phyloP scores from a whole-genome alignment of 2,888 invertebrate genomes.

The Drosophila multiciliata region DNA sequence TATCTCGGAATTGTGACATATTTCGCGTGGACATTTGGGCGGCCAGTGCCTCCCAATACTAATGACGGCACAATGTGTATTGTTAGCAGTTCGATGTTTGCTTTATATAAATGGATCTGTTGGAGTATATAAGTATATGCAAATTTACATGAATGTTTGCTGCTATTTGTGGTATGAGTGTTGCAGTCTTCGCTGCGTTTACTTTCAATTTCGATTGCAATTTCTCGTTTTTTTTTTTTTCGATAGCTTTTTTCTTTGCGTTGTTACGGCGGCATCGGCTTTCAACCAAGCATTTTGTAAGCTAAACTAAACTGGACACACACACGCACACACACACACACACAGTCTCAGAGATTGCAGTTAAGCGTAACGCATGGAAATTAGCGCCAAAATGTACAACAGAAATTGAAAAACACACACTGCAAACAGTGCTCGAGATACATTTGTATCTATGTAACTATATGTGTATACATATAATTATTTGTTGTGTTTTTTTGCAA shows the following conservation, averaged over 20 bases:
- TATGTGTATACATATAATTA: background rate
- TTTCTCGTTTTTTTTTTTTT: conserved; percentile 48
- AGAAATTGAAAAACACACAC: conserved; percentile 11
- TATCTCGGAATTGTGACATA: conserved; percentile 84
- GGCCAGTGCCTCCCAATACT: conserved; percentile 31
- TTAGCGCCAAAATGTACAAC: conserved; percentile 53
- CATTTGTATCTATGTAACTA: conserved; percentile 29
- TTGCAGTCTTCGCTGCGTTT: conserved; percentile 23
- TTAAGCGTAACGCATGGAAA: conserved; percentile 76
- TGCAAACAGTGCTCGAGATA: conserved; percentile 47
- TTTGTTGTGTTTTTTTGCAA: conserved; percentile 34
- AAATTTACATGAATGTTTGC: background rate
- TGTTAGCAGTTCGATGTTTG: conserved; percentile 7
- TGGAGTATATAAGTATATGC: conserved; percentile 12
- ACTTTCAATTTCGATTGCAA: conserved; percentile 64
- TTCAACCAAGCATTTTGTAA: conserved; percentile 73
- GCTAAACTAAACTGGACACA: conserved; percentile 49
- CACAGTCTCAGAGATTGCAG: conserved; percentile 45
- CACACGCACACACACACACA: conserved; percentile 9
- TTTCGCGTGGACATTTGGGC: conserved; percentile 54
- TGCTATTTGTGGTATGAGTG: background rate
- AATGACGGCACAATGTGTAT: conserved; percentile 9
- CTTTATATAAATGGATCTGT: background rate
- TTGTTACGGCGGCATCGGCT: conserved; percentile 38
- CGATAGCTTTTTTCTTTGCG: conserved; percentile 47